A percentile compares a stretch with the other conserved stretches of the same genome.
phyloP scores from a whole-genome alignment of 2,888 invertebrate genomes.

The Megastigmus dorsalis region DNA sequence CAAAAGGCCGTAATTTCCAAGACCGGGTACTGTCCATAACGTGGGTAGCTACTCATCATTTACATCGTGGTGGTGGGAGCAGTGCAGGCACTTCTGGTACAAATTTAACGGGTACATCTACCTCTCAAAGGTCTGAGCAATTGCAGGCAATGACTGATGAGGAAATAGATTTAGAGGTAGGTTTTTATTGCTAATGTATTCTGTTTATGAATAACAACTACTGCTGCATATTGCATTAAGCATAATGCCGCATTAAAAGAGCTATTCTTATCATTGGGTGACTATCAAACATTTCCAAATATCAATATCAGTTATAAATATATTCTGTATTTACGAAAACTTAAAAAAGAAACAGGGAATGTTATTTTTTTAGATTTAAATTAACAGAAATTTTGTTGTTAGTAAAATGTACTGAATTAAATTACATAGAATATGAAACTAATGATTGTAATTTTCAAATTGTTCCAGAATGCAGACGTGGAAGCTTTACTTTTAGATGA shows the following conservation, averaged over 20 bases:
- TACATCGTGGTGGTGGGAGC: slow-evolving; percentile 74
- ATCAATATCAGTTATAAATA: too few relatives aligned
- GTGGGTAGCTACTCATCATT: slow-evolving; percentile 74
- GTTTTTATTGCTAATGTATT: too few relatives aligned
- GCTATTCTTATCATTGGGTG: neutral
- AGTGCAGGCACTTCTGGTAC: slow-evolving; percentile 56
- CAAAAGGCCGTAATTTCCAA: slow-evolving; percentile 86
- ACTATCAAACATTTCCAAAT: too few relatives aligned
- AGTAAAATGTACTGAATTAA: too few relatives aligned
- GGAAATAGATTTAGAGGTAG: slow-evolving; percentile 72
- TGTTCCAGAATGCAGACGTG: slow-evolving; percentile 73
- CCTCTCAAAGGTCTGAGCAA: slow-evolving; percentile 65
- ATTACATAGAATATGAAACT: neutral
- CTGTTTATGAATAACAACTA: neutral
- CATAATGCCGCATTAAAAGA: neutral
- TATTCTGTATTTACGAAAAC: neutral
- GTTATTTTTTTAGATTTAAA: too few relatives aligned
- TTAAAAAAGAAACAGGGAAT: too few relatives aligned
- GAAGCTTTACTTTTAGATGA: slow-evolving; percentile 85
- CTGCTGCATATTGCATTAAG: neutral
- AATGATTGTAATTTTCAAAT: neutral
- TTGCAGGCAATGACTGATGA: slow-evolving; percentile 64
- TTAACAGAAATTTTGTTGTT: neutral
- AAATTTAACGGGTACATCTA: slow-evolving; percentile 59
- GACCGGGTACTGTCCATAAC: slow-evolving; percentile 77